Evolutionary conservation across 2,888 invertebrate species (phyloP).

Genomic region (Trichopoda pennipes): DNA sequence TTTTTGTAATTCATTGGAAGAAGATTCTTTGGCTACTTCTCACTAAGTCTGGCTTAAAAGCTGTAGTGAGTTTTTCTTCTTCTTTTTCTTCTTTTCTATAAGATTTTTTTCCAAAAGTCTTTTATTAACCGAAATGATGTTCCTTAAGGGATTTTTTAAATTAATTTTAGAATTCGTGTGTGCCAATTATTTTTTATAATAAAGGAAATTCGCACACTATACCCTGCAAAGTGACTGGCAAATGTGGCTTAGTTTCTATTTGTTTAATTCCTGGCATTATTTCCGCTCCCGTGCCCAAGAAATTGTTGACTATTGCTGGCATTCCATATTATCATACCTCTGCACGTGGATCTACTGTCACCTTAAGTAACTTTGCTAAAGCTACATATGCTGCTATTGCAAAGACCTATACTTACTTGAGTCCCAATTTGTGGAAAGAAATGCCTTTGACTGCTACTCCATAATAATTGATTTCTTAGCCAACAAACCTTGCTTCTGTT

Average conservation of each 20-base stretch:
- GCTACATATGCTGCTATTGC: slow-evolving; percentile 99
- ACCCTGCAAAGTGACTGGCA: slow-evolving; percentile 99
- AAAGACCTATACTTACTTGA: slow-evolving; percentile 98
- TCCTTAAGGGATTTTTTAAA: no score
- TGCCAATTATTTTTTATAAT: no score
- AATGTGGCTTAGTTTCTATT: slow-evolving; percentile 99
- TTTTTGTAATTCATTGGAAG: no score
- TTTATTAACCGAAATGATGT: no score
- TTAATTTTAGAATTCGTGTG: no score
- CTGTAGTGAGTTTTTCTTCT: no score
- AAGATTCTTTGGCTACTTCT: no score
- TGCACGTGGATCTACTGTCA: slow-evolving; percentile 98
- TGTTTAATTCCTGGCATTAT: slow-evolving; percentile 99
- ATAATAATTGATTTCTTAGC: slow-evolving; percentile 94
- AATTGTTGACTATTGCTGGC: slow-evolving; percentile 98
- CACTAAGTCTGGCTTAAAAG: no score
- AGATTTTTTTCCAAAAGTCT: no score
- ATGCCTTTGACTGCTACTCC: slow-evolving; percentile 95
- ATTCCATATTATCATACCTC: slow-evolving; percentile 99
- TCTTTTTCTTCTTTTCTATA: no score
- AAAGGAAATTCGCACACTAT: slow-evolving; percentile 99
- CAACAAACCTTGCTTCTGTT: slow-evolving; percentile 76
- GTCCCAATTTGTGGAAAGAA: slow-evolving; percentile 99
- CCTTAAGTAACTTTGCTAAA: slow-evolving; percentile 99
- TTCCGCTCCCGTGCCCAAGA: slow-evolving; percentile 99